Base-by-base conservation (phyloP, 2,888 invertebrate species). In the Lycophotia porphyrea region DNA sequence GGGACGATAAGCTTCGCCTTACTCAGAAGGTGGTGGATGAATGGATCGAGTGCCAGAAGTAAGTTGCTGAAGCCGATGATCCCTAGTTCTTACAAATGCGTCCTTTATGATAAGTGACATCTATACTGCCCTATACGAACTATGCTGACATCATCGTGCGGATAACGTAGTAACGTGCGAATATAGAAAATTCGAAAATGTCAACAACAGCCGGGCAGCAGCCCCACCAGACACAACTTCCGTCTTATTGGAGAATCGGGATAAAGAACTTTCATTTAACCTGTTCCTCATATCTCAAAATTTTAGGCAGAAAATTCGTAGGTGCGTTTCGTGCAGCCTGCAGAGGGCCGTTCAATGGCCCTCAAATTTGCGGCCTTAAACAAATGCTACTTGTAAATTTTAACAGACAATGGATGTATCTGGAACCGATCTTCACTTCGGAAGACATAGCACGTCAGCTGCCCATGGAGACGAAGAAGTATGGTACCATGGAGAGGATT, bases 361-460 rank as follows among this genome's bases (percentile, higher is more conserved):
- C 15, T 60, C 31, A 4, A 7, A 21, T 31, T 58, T 31, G 31
- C 31, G 58, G 21, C 9, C 24, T 74, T n/a, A 21, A 52, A 52
- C 0, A 72, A 15, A 2, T 11, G 7, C 2, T 34, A 34, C 11
- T 73, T 36, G 9, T n/a, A 36, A 9, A 11, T 34, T 63, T n/a
- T n/a, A 47, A 8, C 82, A 98, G 98, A 84, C 97, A 98, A 81
- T 98, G 98, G 98, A 97, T 98, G 97, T 98, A 98, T 87, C 91
- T 98, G 89, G 98, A 98, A 90, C 98, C 98, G 0, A 98, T 98
- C 88, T 98, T 98, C 92, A 97, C 97, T 0, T 98, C 98, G 9
- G 98, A 98, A 87, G 98, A 98, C 90, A 98, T 98, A 78, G 97
- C 97, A 68, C 97, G 97, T 0, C 98, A 98, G 91, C 94, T 98